Base-by-base conservation (phyloP, 2,888 invertebrate species). In the Brassicogethes aeneus region DNA sequence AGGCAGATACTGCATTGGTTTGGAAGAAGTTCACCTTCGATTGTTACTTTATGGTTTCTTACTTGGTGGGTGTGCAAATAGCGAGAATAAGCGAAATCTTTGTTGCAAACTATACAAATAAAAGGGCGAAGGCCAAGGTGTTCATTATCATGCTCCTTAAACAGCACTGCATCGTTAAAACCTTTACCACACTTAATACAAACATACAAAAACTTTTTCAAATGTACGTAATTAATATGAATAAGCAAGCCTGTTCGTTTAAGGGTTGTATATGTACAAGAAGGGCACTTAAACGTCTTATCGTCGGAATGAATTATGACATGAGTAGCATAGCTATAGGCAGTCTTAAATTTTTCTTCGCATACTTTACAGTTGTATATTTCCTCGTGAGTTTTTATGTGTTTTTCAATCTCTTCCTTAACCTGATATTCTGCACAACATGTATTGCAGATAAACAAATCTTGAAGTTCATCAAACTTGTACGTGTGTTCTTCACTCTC, bases 161-260 rank as follows among this genome's bases (percentile, higher is more conserved):
- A 72, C 49, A 72, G 66, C 31, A 70, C 69, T 34, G 66, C 65
- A 52, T 73, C 72, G 61, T 71, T 72, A 46, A 75, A 75, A 12
- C 74, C 74, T 57, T 74, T 74, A 40, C 70, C 69, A 54, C 75
- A 75, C 3, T 68, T 68, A 36, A 70, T 68, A 54, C 75, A 75
- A 42, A 69, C 68, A 57, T 73, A 74, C 41, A 69, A 69, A 45
- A 69, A 66, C 36, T 64, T 61, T 16, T 60, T 56, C 13, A 62
- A 51, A 42, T 66, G 66, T 13, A 55, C 57, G n/a, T 55, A 53
- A 38, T 65, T 62, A 3, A 65, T 55, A 45, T 66, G 65, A 2
- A 55, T 54, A 15, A 55, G 46, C 17, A 66, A 52, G 2, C 56
- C 50, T 12, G 57, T 58, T n/a, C 59, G 48, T 42, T 55, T 55